phyloP scores from a whole-genome alignment of 2,888 invertebrate genomes.

The Horisme vitalbata region DNA sequence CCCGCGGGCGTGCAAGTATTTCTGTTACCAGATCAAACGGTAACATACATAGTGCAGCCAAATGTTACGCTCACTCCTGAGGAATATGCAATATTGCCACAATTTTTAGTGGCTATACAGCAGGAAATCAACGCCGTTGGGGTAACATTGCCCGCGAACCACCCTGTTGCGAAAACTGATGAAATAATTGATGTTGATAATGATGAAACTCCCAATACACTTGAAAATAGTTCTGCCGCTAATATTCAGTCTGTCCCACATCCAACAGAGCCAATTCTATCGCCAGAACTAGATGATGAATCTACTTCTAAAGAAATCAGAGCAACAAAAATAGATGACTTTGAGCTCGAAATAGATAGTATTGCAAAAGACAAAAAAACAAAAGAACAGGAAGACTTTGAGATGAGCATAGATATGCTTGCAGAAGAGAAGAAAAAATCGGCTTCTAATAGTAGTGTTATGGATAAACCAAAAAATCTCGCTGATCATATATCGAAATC shows the following conservation, averaged over 20 bases:
- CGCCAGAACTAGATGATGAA: not conserved
- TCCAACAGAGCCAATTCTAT: not conserved
- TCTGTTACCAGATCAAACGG: conserved; percentile 39
- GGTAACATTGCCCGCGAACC: conserved; percentile 8
- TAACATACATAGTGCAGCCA: conserved; percentile 27
- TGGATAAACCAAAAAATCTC: not conserved
- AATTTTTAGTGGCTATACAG: conserved; percentile 18
- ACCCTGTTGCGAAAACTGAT: not conserved
- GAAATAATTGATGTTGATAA: conserved; percentile 11
- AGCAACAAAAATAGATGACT: not conserved
- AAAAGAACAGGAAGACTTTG: not conserved
- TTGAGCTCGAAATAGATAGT: conserved; percentile 2
- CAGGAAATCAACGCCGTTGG: conserved; percentile 23
- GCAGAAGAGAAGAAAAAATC: not conserved
- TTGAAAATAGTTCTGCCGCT: not conserved
- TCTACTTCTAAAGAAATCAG: not conserved
- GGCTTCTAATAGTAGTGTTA: not conserved
- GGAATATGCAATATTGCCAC: conserved; percentile 16
- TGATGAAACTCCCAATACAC: not conserved
- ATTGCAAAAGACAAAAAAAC: not conserved
- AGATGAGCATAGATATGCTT: conserved; percentile 1
- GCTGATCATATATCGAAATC: not conserved
- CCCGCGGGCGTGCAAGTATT: conserved; percentile 45
- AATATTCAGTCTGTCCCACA: not conserved
- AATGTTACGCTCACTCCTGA: conserved; percentile 22